phyloP scores from a whole-genome alignment of 2,113 vertebrate species.

The Irena cyanogastra region DNA sequence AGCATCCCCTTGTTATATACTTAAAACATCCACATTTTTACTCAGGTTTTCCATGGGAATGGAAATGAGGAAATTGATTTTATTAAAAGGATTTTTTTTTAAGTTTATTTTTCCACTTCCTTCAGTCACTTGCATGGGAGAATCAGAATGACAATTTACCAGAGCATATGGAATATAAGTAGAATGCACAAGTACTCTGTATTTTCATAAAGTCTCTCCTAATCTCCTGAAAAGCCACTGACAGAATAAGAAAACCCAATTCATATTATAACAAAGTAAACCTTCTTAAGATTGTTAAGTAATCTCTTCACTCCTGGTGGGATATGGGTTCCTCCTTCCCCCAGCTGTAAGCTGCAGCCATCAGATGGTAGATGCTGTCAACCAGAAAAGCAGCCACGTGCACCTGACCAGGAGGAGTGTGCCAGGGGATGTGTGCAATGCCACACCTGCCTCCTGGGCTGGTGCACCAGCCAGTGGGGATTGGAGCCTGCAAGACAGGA shows the following conservation, averaged over 20 bases:
- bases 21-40: neutral
- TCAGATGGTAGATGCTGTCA: neutral
- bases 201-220: neutral
- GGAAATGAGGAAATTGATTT: neutral
- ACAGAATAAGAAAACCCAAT: neutral
- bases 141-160: neutral
- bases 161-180: neutral
- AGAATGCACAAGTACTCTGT: neutral
- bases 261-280: neutral
- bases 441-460: neutral
- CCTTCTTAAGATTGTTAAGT: neutral
- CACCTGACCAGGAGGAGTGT: neutral
- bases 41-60: neutral
- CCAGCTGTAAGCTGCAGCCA: neutral
- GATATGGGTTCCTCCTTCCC: neutral
- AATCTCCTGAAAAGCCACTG: neutral
- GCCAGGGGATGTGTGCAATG: neutral
- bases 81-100: neutral
- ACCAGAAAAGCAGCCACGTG: neutral
- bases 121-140: neutral
- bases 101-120: neutral
- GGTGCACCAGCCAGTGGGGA: neutral
- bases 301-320: neutral
- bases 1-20: neutral
- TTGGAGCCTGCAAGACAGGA: neutral